Evolutionary conservation across 2,888 invertebrate species (phyloP), one percentile per base, ranked within the genome.

Genomic region (Dynastes tityus): DNA sequence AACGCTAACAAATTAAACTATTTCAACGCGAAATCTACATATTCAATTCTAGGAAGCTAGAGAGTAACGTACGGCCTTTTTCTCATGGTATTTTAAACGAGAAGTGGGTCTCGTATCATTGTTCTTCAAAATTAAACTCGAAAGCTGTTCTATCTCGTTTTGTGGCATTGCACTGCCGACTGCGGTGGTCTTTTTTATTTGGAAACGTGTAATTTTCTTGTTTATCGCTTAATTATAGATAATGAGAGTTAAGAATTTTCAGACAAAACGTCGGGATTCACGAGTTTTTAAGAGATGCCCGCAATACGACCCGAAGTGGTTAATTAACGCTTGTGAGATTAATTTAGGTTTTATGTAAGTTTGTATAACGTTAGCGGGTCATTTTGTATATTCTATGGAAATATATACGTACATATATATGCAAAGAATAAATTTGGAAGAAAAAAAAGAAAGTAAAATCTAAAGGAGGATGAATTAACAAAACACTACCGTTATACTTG

Each of bases 151-250:
- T 22, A 16, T 58, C 55, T 58, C 55, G 13, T 22, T 58, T 9
- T 3, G 22, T 16, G n/a, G 27, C 22, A 22, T 58, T 45, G n/a
- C 4, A 2, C n/a, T 6, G 8, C 16, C 55, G 16, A 3, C 16
- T 16, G 22, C 55, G 55, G 55, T 58, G 55, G 45, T 67, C 37
- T 67, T 45, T 67, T 67, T 67, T 45, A 22, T 67, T 40, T 40
- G 45, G 40, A 67, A 67, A 45, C 65, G 65, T 67, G 45, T 67
- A 67, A 67, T 67, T 58, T 58, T 58, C 55, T 58, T 58, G 37
- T 71, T 71, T 55, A 71, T 71, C 58, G 29, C 53, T 55, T 71
- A 71, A 71, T 71, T 71, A 71, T 40, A 37, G 55, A 58, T 71
- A 71, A 71, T 58, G 55, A 71, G 16, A 13, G 32, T 29, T 27